Percentiles rank a stretch among this genome's conserved stretches.
Evolutionary conservation across 1,140 invertebrate genomes (phyloP).

Genomic region (Diorhabda elongata): DNA sequence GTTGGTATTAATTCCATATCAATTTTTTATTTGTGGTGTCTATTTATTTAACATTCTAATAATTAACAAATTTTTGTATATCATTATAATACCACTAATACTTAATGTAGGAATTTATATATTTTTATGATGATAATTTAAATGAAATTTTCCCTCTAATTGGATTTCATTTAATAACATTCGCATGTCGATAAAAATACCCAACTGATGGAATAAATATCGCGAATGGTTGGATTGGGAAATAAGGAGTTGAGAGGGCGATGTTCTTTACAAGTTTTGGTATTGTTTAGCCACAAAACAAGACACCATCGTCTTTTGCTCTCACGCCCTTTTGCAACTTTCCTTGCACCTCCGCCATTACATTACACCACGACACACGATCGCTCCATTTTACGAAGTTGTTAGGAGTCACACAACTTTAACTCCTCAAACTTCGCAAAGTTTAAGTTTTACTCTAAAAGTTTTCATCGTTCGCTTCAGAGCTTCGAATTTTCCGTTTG

Average conservation of each 20-base stretch:
- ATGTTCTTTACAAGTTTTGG: constrained; percentile 33
- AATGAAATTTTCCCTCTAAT: no score
- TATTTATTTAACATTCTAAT: no score
- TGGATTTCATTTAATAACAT: no score
- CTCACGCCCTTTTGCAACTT: constrained; percentile 22
- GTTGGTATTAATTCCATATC: no score
- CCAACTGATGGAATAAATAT: no score
- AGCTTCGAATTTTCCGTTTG: background rate
- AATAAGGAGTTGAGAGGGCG: constrained; percentile 29
- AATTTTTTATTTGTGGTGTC: no score
- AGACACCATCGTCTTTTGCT: constrained; percentile 29
- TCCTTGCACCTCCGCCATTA: constrained; percentile 24
- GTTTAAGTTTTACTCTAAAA: background rate
- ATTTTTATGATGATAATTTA: no score
- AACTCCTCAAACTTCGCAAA: background rate
- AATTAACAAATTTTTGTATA: no score
- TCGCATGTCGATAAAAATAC: no score
- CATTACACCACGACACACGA: constrained; percentile 13
- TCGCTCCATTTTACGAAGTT: background rate
- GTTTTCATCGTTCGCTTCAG: background rate
- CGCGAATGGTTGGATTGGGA: background rate
- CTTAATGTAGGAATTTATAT: no score
- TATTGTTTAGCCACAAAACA: constrained; percentile 35
- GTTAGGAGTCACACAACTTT: constrained; percentile 2
- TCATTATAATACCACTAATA: no score